Conservation (phyloP, 1,140 invertebrate species). For the Drosophila orena region DNA sequence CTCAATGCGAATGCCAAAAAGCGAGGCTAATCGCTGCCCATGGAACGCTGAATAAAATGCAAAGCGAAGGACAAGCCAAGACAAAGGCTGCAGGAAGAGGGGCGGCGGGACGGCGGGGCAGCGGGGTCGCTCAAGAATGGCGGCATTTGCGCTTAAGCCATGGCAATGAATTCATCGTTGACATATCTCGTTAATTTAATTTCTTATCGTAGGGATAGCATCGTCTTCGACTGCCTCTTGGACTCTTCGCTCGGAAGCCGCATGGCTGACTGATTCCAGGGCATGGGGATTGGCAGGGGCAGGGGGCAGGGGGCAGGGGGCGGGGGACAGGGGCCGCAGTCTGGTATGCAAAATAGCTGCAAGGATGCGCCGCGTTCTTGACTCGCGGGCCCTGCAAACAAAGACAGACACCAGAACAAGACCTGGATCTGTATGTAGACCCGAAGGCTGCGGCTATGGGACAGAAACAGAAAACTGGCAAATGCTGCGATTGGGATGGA, state of each 20-base stretch:
- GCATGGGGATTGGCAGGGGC: background rate
- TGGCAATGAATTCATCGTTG: constrained; percentile 85
- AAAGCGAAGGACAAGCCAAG: constrained; percentile 43
- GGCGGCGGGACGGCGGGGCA: constrained; percentile 4
- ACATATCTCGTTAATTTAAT: constrained; percentile 85
- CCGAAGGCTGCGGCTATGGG: constrained; percentile 12
- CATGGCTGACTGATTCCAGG: constrained; percentile 72
- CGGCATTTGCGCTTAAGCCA: constrained; percentile 84
- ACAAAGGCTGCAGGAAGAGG: constrained; percentile 21
- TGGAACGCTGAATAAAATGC: constrained; percentile 68
- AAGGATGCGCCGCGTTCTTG: constrained; percentile 67
- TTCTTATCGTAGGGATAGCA: constrained; percentile 84
- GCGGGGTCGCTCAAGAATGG: constrained; percentile 68
- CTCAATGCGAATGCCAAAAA: constrained; percentile 74
- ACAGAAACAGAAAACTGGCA: constrained; percentile 35
- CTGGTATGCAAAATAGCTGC: constrained; percentile 82
- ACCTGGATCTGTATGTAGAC: constrained; percentile 32
- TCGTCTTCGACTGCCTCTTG: constrained; percentile 52
- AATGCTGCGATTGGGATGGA: constrained; percentile 6
- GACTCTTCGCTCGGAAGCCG: constrained; percentile 64
- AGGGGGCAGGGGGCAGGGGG: constrained; percentile 8
- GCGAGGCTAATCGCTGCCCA: constrained; percentile 76
- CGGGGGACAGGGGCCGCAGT: constrained; percentile 31
- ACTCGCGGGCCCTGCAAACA: constrained; percentile 37
- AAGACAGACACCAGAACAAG: constrained; percentile 32